Base-by-base conservation (phyloP, 1,140 invertebrate genomes). In the Lysiphlebus fabarum region DNA sequence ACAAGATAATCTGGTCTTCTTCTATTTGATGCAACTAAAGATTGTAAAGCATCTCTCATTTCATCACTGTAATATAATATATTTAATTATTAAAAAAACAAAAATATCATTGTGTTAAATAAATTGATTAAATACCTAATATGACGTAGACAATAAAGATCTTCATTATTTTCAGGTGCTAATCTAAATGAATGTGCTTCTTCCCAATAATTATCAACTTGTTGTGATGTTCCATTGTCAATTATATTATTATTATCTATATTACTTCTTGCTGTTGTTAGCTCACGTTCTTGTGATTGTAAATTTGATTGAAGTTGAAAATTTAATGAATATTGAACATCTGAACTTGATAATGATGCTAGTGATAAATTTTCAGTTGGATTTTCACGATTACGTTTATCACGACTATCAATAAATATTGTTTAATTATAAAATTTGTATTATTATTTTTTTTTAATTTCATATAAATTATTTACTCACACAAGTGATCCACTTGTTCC, bases 21-120 rank as follows among this genome's bases (percentile, higher is more conserved):
- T 71, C 86, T 85, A 70, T 89, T 89, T 1, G 84, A 85, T 2
- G 84, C 83, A 36, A 90, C 85, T 10, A 89, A 74, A 4, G 85
- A 83, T n/a, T 84, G 85, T 2, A 90, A 81, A 68, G 88, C 84
- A 10, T 87, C 85, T 67, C 64, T 67, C 66, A 73, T 65, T 57
- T 74, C 72, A 11, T 60, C 59, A 40, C 71, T n/a, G n/a, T n/a
- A n/a, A n/a, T n/a, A n/a, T n/a, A n/a, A n/a, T n/a, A n/a, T n/a
- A n/a, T n/a, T n/a, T n/a, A n/a, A n/a, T n/a, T n/a, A n/a, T n/a
- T n/a, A n/a, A n/a, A n/a, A n/a, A n/a, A n/a, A n/a, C n/a, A n/a
- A n/a, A n/a, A n/a, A n/a, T n/a, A n/a, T n/a, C n/a, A n/a, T n/a
- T n/a, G n/a, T n/a, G n/a, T n/a, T n/a, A n/a, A n/a, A n/a, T n/a